Percentiles rank a stretch among this genome's conserved stretches.
Conservation (phyloP, 2,888 invertebrate species). For the Trilocha varians region DNA sequence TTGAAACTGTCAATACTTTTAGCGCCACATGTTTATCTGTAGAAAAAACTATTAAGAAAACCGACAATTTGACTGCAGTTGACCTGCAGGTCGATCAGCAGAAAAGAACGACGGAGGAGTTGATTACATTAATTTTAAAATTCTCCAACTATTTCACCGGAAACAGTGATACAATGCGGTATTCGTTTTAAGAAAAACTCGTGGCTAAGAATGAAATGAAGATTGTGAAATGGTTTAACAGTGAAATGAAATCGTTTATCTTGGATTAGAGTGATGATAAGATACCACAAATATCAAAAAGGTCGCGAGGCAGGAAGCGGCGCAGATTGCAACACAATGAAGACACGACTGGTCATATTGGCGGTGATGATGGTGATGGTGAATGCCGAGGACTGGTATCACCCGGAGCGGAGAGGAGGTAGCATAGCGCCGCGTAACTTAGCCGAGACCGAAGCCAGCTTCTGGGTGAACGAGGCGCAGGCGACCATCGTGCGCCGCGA, state of each 20-base stretch:
- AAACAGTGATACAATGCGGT: too few species aligned
- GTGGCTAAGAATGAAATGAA: too few species aligned
- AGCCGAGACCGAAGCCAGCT: constrained; percentile 11
- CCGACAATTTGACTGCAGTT: too few species aligned
- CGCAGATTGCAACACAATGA: neutral
- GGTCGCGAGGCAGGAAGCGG: constrained; percentile 1
- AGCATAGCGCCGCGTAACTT: constrained; percentile 1
- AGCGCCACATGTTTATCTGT: too few species aligned
- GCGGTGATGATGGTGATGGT: constrained; percentile 1
- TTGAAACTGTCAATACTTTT: too few species aligned
- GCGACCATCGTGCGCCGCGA: constrained; percentile 16
- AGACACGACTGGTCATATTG: neutral
- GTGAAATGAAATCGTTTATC: constrained; percentile 10
- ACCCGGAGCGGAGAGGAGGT: neutral
- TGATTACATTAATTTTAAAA: too few species aligned
- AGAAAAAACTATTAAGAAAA: too few species aligned
- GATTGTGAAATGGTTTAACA: constrained; percentile 7
- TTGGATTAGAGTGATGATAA: constrained; percentile 9
- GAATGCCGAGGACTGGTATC: constrained; percentile 11
- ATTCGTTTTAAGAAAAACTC: too few species aligned
- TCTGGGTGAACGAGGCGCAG: constrained; percentile 17
- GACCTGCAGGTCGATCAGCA: too few species aligned
- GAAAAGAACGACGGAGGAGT: too few species aligned
- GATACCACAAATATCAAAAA: constrained; percentile 5
- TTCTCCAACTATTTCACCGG: too few species aligned